Percentiles rank a stretch among this genome's conserved stretches.
phyloP scores from a whole-genome alignment of 37 sponge, comb jelly and placozoan species.

The Agelas oroides region DNA sequence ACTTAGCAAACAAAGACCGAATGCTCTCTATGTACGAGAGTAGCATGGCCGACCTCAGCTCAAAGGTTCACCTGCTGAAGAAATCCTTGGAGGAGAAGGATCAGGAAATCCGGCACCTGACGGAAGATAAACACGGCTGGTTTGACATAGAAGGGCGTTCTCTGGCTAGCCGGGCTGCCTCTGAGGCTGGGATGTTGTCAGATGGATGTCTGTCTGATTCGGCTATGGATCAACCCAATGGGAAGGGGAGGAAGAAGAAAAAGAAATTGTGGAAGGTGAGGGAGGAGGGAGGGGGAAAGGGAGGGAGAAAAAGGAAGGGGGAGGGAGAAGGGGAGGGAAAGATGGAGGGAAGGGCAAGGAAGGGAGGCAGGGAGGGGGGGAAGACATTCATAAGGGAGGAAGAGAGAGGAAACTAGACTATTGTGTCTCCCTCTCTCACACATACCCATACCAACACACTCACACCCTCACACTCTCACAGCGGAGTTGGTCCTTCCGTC shows the following conservation, averaged over 20 bases:
- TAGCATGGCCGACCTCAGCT: conserved; percentile 77
- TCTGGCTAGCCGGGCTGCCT: conserved; percentile 42
- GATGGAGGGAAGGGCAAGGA: neutral
- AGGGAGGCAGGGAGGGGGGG: no score
- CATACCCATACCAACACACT: no score
- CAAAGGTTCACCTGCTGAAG: conserved; percentile 60
- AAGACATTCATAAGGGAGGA: no score
- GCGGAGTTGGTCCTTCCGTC: neutral
- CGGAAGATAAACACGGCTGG: conserved; percentile 49
- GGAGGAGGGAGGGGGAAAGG: no score
- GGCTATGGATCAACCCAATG: conserved; percentile 26
- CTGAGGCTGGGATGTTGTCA: conserved; percentile 48
- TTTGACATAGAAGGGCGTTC: conserved; percentile 46
- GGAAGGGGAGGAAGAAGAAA: conserved; percentile 57
- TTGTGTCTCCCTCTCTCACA: no score
- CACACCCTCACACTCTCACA: neutral
- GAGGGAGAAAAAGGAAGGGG: no score
- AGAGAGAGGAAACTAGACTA: no score
- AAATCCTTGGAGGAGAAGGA: conserved; percentile 76
- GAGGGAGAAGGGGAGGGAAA: no score
- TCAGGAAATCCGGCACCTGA: conserved; percentile 48
- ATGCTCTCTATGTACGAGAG: conserved; percentile 72
- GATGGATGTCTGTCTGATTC: conserved; percentile 74
- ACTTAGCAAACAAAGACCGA: conserved; percentile 52
- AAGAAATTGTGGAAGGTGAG: conserved; percentile 72